Percentiles rank a stretch among this genome's conserved stretches.
phyloP scores from a whole-genome alignment of 2,113 vertebrate species.

The Pelvicachromis taeniatus region DNA sequence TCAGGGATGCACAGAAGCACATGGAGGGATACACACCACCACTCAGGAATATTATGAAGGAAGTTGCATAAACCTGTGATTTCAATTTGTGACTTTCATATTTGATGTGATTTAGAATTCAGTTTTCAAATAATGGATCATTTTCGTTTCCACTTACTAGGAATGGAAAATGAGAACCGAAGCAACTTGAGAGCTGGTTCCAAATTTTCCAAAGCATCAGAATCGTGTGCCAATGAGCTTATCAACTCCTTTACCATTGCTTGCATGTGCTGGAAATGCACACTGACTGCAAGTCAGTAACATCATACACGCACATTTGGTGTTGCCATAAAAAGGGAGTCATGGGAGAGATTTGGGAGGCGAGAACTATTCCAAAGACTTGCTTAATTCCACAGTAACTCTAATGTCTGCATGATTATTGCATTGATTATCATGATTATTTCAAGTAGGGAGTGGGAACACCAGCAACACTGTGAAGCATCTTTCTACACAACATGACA shows the following conservation, averaged over 20 bases:
- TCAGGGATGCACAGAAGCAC: not conserved
- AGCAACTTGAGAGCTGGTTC: not conserved
- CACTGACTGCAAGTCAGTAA: not conserved
- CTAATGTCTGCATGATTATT: not conserved
- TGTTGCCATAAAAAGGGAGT: not conserved
- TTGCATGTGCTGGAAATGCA: not conserved
- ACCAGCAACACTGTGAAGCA: not conserved
- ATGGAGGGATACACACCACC: not conserved
- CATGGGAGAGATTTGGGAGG: not conserved
- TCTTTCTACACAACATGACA: not conserved
- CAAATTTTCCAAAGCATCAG: not conserved
- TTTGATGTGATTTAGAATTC: not conserved
- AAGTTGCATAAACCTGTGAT: not conserved
- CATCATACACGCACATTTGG: not conserved
- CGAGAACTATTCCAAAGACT: not conserved
- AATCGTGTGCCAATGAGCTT: fast-evolving
- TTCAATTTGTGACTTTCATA: not conserved
- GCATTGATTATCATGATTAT: not conserved
- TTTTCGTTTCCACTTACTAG: not conserved
- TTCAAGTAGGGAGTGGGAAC: not conserved
- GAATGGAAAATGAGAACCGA: fast-evolving
- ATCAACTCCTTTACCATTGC: not conserved
- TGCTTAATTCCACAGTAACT: not conserved
- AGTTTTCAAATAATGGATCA: not conserved
- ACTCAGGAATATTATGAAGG: not conserved